A percentile compares a stretch with the other conserved stretches of the same genome.
Evolutionary conservation across 2,888 invertebrate genomes (phyloP).

Genomic region (Calliopum simillimum): DNA sequence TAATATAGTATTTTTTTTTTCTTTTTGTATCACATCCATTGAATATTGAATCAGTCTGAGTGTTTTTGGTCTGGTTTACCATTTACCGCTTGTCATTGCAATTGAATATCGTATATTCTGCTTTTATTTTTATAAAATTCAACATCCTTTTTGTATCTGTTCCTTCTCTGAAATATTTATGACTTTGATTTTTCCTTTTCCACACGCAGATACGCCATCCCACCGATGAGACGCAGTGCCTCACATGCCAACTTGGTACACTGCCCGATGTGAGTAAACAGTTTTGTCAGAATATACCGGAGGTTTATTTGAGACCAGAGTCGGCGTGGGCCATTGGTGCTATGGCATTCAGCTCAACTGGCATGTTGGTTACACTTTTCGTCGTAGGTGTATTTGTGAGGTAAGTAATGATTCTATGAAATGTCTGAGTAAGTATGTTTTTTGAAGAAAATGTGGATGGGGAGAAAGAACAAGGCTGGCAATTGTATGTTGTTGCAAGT

Average conservation of each 20-base stretch:
- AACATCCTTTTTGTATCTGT: no score
- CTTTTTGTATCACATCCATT: neutral
- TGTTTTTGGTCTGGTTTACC: neutral
- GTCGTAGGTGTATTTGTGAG: constrained; percentile 83
- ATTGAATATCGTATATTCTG: no score
- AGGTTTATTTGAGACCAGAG: constrained; percentile 83
- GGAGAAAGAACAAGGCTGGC: neutral
- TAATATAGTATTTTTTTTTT: no score
- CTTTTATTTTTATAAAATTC: neutral
- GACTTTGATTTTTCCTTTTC: constrained; percentile 4
- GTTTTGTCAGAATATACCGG: constrained; percentile 81
- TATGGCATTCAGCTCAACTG: constrained; percentile 88
- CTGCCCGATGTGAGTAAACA: constrained; percentile 83
- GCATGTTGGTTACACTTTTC: constrained; percentile 84
- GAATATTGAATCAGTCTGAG: no score
- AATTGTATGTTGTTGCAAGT: neutral
- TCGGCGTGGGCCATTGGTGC: constrained; percentile 95
- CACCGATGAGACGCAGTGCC: constrained; percentile 84
- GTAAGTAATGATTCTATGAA: constrained; percentile 52
- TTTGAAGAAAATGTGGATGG: neutral
- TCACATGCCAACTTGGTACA: constrained; percentile 84
- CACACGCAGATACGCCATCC: constrained; percentile 82
- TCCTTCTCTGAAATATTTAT: no score
- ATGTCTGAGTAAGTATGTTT: no score
- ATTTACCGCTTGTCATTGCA: neutral